phyloP scores from a whole-genome alignment of 23 tunicate species.

The Halocynthia roretzi region DNA sequence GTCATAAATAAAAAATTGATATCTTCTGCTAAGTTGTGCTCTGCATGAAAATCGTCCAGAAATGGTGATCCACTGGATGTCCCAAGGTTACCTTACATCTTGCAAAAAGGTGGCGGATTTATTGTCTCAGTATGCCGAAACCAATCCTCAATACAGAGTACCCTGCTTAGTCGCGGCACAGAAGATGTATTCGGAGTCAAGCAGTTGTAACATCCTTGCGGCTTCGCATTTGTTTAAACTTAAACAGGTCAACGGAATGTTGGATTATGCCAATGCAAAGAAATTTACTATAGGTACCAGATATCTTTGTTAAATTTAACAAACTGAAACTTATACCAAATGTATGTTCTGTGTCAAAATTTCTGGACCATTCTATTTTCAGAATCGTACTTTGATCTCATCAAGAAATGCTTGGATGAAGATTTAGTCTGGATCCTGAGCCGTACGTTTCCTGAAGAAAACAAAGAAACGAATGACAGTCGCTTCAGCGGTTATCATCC shows the following conservation, averaged over 20 bases:
- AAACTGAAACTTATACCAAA: not conserved
- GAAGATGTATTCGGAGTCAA: constrained; percentile 48
- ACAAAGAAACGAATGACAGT: not conserved
- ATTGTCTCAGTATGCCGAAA: constrained; percentile 47
- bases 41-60: constrained; percentile 76
- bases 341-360: too few species aligned
- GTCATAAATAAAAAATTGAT: not conserved
- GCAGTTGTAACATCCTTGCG: constrained; percentile 7
- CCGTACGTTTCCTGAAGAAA: constrained; percentile 17
- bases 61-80: constrained; percentile 69
- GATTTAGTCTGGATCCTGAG: constrained; percentile 44
- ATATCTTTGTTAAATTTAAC: not conserved
- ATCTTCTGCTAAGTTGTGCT: constrained; percentile 42
- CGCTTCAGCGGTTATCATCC: constrained; percentile 4
- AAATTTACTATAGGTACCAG: constrained; percentile 48
- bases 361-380: not conserved
- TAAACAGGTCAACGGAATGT: constrained; percentile 31
- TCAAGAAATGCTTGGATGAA: constrained; percentile 33
- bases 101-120: constrained; percentile 43
- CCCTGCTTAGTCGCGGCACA: constrained; percentile 51
- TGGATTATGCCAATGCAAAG: constrained; percentile 57
- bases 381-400: constrained; percentile 39
- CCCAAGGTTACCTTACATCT: constrained; percentile 34
- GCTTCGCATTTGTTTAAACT: constrained; percentile 16
- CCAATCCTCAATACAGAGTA: constrained; percentile 24